phyloP scores from a whole-genome alignment of 2,888 invertebrate species.

The Mythimna pallens region DNA sequence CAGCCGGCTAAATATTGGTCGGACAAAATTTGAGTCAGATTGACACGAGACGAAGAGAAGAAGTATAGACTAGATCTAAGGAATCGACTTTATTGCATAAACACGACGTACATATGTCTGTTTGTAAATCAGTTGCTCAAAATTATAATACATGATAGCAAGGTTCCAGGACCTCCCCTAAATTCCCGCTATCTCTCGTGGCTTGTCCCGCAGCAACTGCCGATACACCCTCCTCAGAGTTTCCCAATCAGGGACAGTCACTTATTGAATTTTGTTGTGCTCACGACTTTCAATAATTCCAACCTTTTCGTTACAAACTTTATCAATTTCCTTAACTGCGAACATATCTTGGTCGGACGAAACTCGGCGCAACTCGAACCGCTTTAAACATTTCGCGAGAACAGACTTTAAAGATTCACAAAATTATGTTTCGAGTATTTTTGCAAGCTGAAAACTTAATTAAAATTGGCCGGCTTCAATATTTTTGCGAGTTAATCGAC shows the following conservation, averaged over 20 bases:
- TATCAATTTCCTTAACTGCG: constrained; percentile 88
- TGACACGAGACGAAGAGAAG: too few species aligned
- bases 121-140: background rate
- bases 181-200: constrained; percentile 15
- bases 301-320: constrained; percentile 84
- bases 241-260: constrained; percentile 88
- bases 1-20: too few species aligned
- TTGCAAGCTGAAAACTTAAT: constrained; percentile 53
- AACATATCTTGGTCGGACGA: constrained; percentile 80
- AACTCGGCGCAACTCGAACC: constrained; percentile 48
- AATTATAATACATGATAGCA: background rate
- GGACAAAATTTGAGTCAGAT: too few species aligned
- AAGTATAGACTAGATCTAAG: too few species aligned
- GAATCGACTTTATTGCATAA: too few species aligned
- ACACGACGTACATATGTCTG: too few species aligned
- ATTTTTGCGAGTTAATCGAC: constrained; percentile 46
- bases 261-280: constrained; percentile 90
- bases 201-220: constrained; percentile 1
- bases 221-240: constrained; percentile 63
- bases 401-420: constrained; percentile 40
- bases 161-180: background rate
- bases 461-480: constrained; percentile 39
- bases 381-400: constrained; percentile 54
- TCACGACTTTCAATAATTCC: constrained; percentile 88
- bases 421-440: constrained; percentile 56